A percentile compares a stretch with the other conserved stretches of the same genome.
Evolutionary conservation across 64 coral and sea anemone species (phyloP).

Genomic region (Astreopora myriophthalma): DNA sequence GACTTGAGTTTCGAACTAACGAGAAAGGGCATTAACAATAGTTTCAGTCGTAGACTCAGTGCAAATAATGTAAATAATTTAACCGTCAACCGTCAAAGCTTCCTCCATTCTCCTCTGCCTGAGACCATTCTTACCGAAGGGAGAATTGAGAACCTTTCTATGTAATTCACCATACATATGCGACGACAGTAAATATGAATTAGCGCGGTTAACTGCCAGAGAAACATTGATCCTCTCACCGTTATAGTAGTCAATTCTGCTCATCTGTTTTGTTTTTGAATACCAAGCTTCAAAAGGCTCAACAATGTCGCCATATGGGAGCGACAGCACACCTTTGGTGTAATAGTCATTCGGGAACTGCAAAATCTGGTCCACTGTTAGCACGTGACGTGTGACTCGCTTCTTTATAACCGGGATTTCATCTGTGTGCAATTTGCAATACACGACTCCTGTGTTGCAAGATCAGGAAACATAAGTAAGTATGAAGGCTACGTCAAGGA

Average conservation of each 20-base stretch:
- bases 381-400: slow-evolving; percentile 34
- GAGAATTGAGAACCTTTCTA: no score
- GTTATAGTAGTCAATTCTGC: slow-evolving; percentile 98
- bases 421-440: slow-evolving; percentile 7
- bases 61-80: no score
- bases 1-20: no score
- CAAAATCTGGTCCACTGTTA: slow-evolving; percentile 18
- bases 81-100: no score
- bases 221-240: slow-evolving; percentile 23
- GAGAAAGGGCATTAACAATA: no score
- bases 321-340: slow-evolving; percentile 84
- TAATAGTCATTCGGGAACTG: slow-evolving; percentile 91
- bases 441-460: background rate
- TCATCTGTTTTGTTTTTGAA: slow-evolving; percentile 87
- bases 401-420: background rate
- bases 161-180: no score
- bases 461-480: background rate
- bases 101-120: no score
- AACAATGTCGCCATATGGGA: slow-evolving; percentile 97
- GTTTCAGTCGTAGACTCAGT: no score
- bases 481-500: no score
- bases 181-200: no score
- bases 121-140: no score
- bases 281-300: slow-evolving; percentile 99
- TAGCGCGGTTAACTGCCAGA: background rate